Evolutionary conservation across 92 coral and sea anemone species (phyloP), one percentile per base, ranked within the genome.

Genomic region (Virgularia gustaviana): DNA sequence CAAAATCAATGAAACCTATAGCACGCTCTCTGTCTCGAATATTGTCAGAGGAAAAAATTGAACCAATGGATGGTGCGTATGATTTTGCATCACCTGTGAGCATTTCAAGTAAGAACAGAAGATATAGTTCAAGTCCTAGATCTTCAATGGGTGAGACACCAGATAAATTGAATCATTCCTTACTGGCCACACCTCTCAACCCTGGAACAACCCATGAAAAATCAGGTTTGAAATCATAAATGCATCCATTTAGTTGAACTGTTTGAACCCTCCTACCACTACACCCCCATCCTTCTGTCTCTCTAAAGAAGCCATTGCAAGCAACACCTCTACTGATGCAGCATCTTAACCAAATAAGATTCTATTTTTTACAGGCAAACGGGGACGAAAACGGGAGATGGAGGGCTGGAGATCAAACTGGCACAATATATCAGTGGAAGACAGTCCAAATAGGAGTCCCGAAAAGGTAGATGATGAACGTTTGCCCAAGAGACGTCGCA

Each of bases 401-500:
- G 51, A 68, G 36, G 10, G 16, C 22, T 68, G 61, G 75, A 53
- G 61, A 49, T 30, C 76, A 53, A 71, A 38, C 65, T 29, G 79
- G 79, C 15, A 74, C 38, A 62, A 75, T 44, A 4, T 28, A 66
- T 10, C 45, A 59, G 32, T 51, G 36, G 70, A 39, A 41, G n/a
- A n/a, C n/a, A 79, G 70, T 44, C 44, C 41, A 80, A 71, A 56
- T 30, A 63, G 60, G 38, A 78, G 32, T 43, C 1, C 19, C 22
- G 36, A 22, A 20, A 7, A 91, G 85, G 13, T 89, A 77, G 19
- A 86, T 70, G 16, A 89, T 62, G 54, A 61, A 49, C 39, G 9
- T 27, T 34, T 43, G 79, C 20, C 96, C 85, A 94, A 94, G 76
- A 75, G 87, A 72, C 79, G 86, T 6, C 87, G 86, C 22, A 49